Evolutionary conservation across 2,113 vertebrate genomes (phyloP), one percentile per base, ranked within the genome.

Genomic region (Myotis brandtii): DNA sequence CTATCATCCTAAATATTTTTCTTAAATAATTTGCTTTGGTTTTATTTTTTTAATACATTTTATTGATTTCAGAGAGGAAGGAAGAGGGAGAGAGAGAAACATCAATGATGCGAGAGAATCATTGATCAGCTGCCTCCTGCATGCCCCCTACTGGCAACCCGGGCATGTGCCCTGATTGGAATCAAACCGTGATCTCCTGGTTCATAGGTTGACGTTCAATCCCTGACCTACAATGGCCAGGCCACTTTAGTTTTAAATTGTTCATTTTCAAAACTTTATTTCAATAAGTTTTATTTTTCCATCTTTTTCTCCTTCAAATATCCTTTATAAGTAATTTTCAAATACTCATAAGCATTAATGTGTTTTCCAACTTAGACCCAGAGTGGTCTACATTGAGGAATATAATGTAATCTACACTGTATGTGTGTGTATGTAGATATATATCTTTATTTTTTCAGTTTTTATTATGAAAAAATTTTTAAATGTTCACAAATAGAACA

Each of bases 221-320:
- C 56, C 56, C 56, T 62, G 56, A 62, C 56, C 56, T 62, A 62
- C 56, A 62, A 23, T 62, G 56, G 56, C 23, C 56, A 62, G 56
- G 8, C 8, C 25, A 30, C 27, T 87, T 82, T 13, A 14, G 11
- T 40, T 82, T 86, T 70, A 14, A 96, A 25, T 50, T 81, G 27
- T 83, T 43, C 18, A 83, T 64, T 83, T 50, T 89, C 48, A 94
- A 70, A 34, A 3, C 6, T 92, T 80, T 17, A 73, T 69, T 81
- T 86, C 30, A 81, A n/a, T 76, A 89, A 46, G 14, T 82, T 89
- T 70, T 73, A 77, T 54, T 40, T 48, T 84, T 66, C 14, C 12
- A 83, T 83, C 30, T 70, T 87, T 91, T 94, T 86, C 59, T 88
- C 40, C 17, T 86, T 80, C 10, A 40, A 79, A 80, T 89, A 62